Evolutionary conservation across 2,888 invertebrate genomes (phyloP), one percentile per base, ranked within the genome.

Genomic region (Macrosiphum euphorbiae): DNA sequence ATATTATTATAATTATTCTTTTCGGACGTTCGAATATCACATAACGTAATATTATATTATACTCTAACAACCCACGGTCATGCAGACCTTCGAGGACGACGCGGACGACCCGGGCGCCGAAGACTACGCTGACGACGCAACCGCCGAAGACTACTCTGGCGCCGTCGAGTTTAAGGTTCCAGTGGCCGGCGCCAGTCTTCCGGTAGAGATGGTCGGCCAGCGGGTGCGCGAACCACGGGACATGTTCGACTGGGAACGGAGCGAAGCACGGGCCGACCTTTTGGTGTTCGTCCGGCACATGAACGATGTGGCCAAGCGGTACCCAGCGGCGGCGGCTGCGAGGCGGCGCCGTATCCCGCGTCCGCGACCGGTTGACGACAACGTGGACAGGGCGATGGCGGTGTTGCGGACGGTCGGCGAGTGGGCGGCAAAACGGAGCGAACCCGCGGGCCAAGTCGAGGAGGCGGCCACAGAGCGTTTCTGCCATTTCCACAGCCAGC

Each of bases 231-330:
- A 2, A 8, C 35, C 78, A 35, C 78, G 20, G 16, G 78, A 78
- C 78, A 78, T 78, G 78, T 78, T 78, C 35, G 78, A 78, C 78
- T 78, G 78, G 78, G 78, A 78, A 20, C 78, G 78, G 8, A 78
- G 78, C 20, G 78, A 78, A 78, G 78, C 78, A 20, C 78, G 78
- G 20, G 78, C 78, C 3, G 78, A 78, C 20, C 35, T 78, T 20
- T 78, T 3, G 78, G 78, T 35, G 35, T 78, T 78, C 78, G 78
- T 78, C 78, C 35, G 35, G 20, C 78, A 78, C 78, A 78, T 78
- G 78, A 78, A 78, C 78, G 78, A 78, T 0, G 78, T 78, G 78
- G 20, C 20, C 20, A 78, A 78, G 7, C 78, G 78, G 20, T 78
- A 78, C 35, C 35, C 78, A 2, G 16, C 35, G 78, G 78, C 78